Conservation (phyloP, 2,113 vertebrate species). For the Hyperoodon ampullatus region DNA sequence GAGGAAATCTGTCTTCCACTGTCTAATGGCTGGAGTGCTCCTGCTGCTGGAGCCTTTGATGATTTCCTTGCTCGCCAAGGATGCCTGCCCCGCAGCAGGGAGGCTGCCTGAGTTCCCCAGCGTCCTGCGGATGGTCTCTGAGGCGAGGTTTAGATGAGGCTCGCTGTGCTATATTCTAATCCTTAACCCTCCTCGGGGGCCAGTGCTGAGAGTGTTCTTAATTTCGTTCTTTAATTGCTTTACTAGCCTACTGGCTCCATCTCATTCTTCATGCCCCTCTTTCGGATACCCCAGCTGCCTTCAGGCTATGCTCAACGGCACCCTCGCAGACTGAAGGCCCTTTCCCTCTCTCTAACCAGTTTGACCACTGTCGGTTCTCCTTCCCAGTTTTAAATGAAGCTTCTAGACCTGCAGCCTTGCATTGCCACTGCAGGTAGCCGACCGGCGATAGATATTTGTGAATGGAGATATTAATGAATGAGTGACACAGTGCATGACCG, state of each 20-base stretch:
- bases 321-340: background rate
- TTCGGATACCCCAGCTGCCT: background rate
- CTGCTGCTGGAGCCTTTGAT: constrained; percentile 71
- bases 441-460: background rate
- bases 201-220: background rate
- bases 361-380: background rate
- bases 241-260: constrained; percentile 30
- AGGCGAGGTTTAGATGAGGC: background rate
- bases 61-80: constrained; percentile 54
- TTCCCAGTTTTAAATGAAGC: background rate
- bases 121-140: constrained; percentile 4
- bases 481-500: background rate
- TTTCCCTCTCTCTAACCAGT: background rate
- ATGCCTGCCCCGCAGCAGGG: constrained; percentile 60
- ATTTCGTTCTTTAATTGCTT: constrained; percentile 58
- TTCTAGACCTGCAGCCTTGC: background rate
- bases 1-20: constrained; percentile 70
- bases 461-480: constrained; percentile 27
- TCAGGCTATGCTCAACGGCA: background rate
- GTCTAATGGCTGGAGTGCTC: constrained; percentile 49
- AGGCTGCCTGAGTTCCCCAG: background rate
- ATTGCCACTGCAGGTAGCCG: background rate
- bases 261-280: background rate
- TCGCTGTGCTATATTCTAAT: background rate
- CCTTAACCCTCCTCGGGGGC: background rate